Percentiles rank a stretch among this genome's conserved stretches.
phyloP scores from a whole-genome alignment of 2,888 invertebrate species.

The Acleris laterana region DNA sequence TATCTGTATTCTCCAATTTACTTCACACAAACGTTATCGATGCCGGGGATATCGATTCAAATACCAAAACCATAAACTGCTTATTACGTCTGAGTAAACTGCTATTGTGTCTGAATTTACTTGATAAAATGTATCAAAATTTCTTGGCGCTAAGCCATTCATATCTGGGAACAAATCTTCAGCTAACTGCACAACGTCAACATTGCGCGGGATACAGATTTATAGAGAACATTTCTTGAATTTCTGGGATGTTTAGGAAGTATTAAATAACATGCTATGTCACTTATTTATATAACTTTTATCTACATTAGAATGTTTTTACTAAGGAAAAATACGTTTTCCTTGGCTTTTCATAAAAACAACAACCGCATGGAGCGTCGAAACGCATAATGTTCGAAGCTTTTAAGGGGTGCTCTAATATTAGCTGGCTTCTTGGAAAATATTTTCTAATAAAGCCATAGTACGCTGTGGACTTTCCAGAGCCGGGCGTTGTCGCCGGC shows the following conservation, averaged over 20 bases:
- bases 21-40: constrained; percentile 11
- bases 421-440: constrained; percentile 21
- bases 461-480: constrained; percentile 32
- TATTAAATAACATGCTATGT: not conserved
- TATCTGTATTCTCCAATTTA: constrained; percentile 28
- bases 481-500: constrained; percentile 38
- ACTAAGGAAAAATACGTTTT: not conserved
- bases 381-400: constrained; percentile 23
- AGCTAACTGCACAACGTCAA: constrained; percentile 35
- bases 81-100: constrained; percentile 17
- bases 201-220: constrained; percentile 26
- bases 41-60: constrained; percentile 8
- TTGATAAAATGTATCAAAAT: constrained; percentile 25
- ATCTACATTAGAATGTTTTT: no score
- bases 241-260: constrained; percentile 19
- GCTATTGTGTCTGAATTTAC: constrained; percentile 18
- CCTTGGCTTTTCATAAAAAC: not conserved
- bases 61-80: constrained; percentile 12
- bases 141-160: constrained; percentile 32
- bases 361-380: constrained; percentile 10
- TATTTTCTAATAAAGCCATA: constrained; percentile 46
- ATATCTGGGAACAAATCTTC: constrained; percentile 31
- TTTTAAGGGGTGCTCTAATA: constrained; percentile 15
- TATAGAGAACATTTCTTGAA: constrained; percentile 24
- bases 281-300: not conserved